Conservation (phyloP, 2,113 vertebrate genomes). For the Hippotragus niger region DNA sequence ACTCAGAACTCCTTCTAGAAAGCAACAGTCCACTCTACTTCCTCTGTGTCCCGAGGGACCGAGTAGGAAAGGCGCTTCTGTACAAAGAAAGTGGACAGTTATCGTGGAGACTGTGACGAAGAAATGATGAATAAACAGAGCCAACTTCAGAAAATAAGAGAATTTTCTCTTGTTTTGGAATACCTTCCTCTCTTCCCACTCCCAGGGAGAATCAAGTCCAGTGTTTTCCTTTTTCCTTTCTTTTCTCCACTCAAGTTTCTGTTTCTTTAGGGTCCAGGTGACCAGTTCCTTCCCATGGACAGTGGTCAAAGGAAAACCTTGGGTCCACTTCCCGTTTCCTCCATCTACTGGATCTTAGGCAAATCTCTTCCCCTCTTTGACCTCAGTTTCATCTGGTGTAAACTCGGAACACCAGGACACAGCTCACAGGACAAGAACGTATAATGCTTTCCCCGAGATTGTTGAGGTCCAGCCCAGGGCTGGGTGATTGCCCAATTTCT, state of each 20-base stretch:
- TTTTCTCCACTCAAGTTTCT: not conserved
- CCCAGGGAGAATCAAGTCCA: not conserved
- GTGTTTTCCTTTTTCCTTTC: not conserved
- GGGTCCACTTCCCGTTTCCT: not conserved
- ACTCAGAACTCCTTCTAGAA: not conserved
- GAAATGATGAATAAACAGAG: not conserved
- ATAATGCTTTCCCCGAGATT: not conserved
- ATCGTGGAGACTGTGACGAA: not conserved
- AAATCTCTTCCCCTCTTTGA: not conserved
- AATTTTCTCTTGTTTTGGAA: not conserved
- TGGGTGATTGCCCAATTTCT: not conserved
- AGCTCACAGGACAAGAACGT: fast-evolving
- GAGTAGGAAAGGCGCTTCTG: not conserved
- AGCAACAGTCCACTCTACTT: not conserved
- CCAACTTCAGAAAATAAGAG: not conserved
- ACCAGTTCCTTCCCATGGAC: not conserved
- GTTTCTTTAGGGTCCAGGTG: not conserved
- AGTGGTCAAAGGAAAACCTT: not conserved
- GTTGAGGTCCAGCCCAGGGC: not conserved
- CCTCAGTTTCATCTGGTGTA: not conserved
- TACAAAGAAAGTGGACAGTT: not conserved
- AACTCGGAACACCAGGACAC: not conserved
- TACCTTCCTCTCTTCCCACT: not conserved
- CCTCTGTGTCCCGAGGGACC: not conserved
- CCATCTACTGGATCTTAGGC: not conserved